Evolutionary conservation across 2,888 invertebrate genomes (phyloP).

Genomic region (Leptogaster cylindrica): DNA sequence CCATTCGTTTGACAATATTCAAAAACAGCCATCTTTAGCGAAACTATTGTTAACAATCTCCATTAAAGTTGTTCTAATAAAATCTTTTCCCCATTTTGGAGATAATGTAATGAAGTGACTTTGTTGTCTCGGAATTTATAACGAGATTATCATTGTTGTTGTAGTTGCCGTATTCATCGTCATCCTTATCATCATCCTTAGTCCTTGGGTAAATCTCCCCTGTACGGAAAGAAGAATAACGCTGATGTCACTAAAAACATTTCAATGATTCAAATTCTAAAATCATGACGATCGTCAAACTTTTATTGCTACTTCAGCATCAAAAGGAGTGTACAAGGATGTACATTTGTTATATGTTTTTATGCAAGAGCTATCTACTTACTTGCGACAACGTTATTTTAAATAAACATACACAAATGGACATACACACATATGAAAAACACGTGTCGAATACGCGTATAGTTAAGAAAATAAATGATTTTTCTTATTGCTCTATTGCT

Average conservation of each 20-base stretch:
- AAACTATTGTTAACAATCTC: slow-evolving; percentile 27
- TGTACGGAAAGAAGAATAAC: background rate
- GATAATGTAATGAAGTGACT: slow-evolving; percentile 25
- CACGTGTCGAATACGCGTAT: too few species aligned
- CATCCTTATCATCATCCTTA: too few species aligned
- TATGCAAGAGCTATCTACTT: background rate
- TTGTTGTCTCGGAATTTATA: slow-evolving; percentile 23
- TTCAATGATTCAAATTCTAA: slow-evolving; percentile 19
- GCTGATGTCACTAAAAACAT: slow-evolving; percentile 30
- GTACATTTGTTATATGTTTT: background rate
- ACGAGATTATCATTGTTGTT: slow-evolving; percentile 30
- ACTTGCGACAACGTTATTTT: background rate
- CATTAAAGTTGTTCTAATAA: slow-evolving; percentile 34
- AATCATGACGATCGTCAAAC: slow-evolving; percentile 26
- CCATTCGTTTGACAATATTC: background rate
- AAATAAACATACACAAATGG: background rate
- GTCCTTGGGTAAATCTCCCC: too few species aligned
- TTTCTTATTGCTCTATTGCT: background rate
- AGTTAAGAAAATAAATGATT: too few species aligned
- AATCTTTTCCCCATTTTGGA: slow-evolving; percentile 23
- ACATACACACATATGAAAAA: background rate
- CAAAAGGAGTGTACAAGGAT: too few species aligned
- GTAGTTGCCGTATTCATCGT: too few species aligned
- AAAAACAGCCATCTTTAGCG: background rate
- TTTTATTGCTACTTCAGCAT: slow-evolving; percentile 20